These are phyloP conservation scores for Liasis olivaceus DNA, from an alignment of 2,797 vertebrate species.

Conservation along the genomic window DNA sequence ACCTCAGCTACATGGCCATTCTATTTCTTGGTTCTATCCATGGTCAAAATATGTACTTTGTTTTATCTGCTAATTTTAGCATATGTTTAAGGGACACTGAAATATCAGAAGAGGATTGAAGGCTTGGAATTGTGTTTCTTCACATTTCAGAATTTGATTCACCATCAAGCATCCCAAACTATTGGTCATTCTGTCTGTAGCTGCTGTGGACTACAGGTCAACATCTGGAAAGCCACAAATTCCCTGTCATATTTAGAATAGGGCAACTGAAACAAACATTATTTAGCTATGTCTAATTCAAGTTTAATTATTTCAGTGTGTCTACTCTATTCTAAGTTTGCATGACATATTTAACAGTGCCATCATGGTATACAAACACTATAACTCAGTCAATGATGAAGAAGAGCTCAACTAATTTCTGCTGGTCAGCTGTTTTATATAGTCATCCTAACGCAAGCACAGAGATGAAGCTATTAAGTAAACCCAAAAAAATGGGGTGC, in stretches of 20 bases:
- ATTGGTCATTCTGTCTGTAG: neutral
- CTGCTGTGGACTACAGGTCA: neutral
- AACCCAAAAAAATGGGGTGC: neutral
- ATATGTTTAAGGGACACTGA: neutral
- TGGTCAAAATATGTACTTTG: neutral
- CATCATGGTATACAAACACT: neutral
- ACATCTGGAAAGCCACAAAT: neutral
- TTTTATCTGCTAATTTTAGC: neutral
- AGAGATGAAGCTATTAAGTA: neutral
- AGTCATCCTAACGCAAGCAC: neutral
- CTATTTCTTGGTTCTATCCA: neutral
- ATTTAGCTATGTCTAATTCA: neutral
- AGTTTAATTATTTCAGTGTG: neutral
- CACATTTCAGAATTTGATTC: neutral
- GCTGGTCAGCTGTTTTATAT: neutral
- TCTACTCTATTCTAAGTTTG: neutral
- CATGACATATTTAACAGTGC: neutral
- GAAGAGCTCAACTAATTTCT: neutral
- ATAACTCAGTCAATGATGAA: neutral
- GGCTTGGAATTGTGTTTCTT: neutral
- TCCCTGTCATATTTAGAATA: neutral
- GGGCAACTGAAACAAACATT: neutral
- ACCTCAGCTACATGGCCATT: neutral
- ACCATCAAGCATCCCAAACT: neutral
- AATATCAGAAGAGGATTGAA: neutral